A percentile compares a stretch with the other conserved stretches of the same genome.
Conservation (phyloP, 1,140 invertebrate species). For the Sinonovacula constricta region DNA sequence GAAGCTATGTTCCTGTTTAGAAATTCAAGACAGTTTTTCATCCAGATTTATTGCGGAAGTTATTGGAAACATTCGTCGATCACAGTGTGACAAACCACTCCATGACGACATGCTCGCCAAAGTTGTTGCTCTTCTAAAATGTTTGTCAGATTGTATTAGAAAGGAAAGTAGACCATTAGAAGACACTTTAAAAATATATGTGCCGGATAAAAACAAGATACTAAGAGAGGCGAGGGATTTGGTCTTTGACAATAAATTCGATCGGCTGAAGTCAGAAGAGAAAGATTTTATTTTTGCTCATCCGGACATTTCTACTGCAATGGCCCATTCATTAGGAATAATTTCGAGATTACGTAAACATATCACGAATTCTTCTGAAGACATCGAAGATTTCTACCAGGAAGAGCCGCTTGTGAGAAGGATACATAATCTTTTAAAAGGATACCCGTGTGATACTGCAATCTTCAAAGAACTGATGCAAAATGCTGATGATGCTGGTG, state of each 20-base stretch:
- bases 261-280: conserved; percentile 12
- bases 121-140: too few species aligned
- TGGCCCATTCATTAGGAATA: conserved; percentile 41
- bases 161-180: too few species aligned
- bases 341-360: conserved; percentile 36
- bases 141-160: too few species aligned
- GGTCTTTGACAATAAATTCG: conserved; percentile 62
- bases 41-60: too few species aligned
- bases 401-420: conserved; percentile 66
- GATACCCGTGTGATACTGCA: conserved; percentile 66
- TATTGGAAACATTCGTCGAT: too few species aligned
- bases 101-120: too few species aligned
- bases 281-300: conserved; percentile 46
- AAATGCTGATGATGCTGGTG: conserved; percentile 79
- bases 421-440: conserved; percentile 64
- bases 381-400: conserved; percentile 63
- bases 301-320: conserved; percentile 12
- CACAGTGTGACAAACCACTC: too few species aligned
- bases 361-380: conserved; percentile 10
- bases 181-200: background rate
- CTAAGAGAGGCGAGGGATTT: background rate
- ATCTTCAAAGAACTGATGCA: conserved; percentile 71
- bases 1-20: too few species aligned
- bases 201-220: too few species aligned
- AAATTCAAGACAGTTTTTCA: too few species aligned